phyloP scores from a whole-genome alignment of 1,140 invertebrate genomes.

The Microplitis mediator region DNA sequence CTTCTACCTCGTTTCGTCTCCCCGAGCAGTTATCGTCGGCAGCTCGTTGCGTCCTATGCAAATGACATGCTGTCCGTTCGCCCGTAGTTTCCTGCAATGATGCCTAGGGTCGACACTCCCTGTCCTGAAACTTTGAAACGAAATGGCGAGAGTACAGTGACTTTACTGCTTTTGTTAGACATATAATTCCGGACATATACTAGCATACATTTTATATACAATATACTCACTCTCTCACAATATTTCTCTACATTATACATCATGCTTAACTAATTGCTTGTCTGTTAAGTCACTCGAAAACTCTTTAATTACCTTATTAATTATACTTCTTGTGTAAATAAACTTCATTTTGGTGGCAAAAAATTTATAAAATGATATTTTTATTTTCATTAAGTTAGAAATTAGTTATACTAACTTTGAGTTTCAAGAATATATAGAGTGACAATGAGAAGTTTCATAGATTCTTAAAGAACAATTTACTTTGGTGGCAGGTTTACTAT shows the following conservation, averaged over 20 bases:
- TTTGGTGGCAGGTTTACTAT: slow-evolving; percentile 38
- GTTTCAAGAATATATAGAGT: background rate
- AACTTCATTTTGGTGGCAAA: background rate
- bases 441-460: background rate
- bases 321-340: background rate
- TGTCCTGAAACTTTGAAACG: slow-evolving; percentile 16
- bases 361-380: background rate
- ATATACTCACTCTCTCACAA: background rate
- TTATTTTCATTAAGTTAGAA: background rate
- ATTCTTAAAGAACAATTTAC: background rate
- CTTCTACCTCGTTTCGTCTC: slow-evolving; percentile 50
- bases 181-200: background rate
- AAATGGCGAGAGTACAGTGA: slow-evolving; percentile 14
- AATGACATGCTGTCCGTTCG: slow-evolving; percentile 49
- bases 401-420: background rate
- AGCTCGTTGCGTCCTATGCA: slow-evolving; percentile 47
- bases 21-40: slow-evolving; percentile 48
- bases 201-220: background rate
- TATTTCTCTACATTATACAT: background rate
- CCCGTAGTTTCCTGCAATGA: slow-evolving; percentile 28
- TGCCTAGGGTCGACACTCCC: slow-evolving; percentile 14
- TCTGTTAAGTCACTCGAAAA: background rate
- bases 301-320: background rate
- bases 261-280: background rate
- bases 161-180: slow-evolving; percentile 3